These are phyloP conservation scores for Trichonephila clavipes DNA, from an alignment of 1,140 invertebrate species.

Conservation along the genomic window DNA sequence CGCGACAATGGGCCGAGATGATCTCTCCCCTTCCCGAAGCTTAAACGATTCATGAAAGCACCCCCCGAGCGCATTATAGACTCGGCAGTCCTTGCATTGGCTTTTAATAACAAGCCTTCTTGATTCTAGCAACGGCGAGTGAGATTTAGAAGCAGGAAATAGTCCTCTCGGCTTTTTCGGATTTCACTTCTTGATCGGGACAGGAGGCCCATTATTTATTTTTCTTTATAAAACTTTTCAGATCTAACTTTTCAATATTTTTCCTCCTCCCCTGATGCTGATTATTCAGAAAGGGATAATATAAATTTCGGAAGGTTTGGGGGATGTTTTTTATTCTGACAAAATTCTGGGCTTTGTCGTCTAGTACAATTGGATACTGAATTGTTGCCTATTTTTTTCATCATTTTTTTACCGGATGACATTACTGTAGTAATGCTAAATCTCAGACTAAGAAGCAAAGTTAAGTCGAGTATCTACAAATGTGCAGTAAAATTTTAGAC, in stretches of 20 bases:
- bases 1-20: not conserved
- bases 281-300: not conserved
- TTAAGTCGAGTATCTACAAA: no score
- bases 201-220: not conserved
- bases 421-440: no score
- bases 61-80: not conserved
- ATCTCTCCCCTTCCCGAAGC: not conserved
- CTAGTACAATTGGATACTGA: no score
- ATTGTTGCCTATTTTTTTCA: not conserved
- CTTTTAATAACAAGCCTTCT: constrained; percentile 27
- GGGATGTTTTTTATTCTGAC: no score
- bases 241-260: not conserved
- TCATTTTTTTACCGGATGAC: no score
- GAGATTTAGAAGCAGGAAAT: not conserved
- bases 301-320: no score
- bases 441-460: no score
- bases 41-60: not conserved
- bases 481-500: no score
- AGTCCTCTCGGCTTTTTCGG: not conserved
- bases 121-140: not conserved
- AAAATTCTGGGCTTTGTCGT: no score
- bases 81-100: not conserved
- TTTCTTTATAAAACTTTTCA: not conserved
- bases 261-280: not conserved
- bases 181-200: not conserved